A percentile compares a stretch with the other conserved stretches of the same genome.
These are phyloP conservation scores for Steinernema scapterisci DNA, from an alignment of 2,888 invertebrate genomes.

Conservation along the genomic window DNA sequence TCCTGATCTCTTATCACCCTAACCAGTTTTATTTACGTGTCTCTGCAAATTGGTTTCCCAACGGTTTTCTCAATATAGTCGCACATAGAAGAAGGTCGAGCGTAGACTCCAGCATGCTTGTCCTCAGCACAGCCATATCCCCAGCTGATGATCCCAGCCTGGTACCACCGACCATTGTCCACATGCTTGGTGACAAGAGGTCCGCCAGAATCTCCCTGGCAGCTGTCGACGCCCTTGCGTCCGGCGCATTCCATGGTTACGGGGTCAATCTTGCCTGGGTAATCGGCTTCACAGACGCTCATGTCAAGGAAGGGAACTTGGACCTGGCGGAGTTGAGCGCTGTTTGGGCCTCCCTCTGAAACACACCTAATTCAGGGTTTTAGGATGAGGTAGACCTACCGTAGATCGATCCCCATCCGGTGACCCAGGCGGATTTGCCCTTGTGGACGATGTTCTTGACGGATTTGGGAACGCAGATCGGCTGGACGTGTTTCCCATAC, in stretches of 20 bases:
- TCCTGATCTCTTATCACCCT: background rate
- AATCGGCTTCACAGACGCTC: slow-evolving; percentile 40
- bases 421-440: slow-evolving; percentile 36
- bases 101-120: slow-evolving; percentile 22
- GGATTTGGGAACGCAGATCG: slow-evolving; percentile 84
- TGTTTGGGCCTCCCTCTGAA: slow-evolving; percentile 35
- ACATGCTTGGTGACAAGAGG: slow-evolving; percentile 34
- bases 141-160: slow-evolving; percentile 37
- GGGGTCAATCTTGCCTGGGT: slow-evolving; percentile 39
- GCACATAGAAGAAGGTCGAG: slow-evolving; percentile 14
- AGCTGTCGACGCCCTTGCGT: slow-evolving; percentile 33
- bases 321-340: slow-evolving; percentile 34
- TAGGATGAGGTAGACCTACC: background rate
- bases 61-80: slow-evolving; percentile 13
- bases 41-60: slow-evolving; percentile 1
- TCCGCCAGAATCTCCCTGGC: slow-evolving; percentile 41
- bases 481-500: slow-evolving; percentile 88
- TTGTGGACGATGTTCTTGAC: slow-evolving; percentile 33
- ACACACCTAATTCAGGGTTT: background rate
- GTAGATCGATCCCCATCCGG: slow-evolving; percentile 36
- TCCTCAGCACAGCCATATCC: slow-evolving; percentile 36
- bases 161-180: slow-evolving; percentile 36
- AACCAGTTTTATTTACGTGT: no score
- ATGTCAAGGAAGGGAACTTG: slow-evolving; percentile 37
- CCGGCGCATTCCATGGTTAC: slow-evolving; percentile 39